These are phyloP conservation scores for Hofmannophila pseudospretella DNA, from an alignment of 2,888 invertebrate species.

Conservation along the genomic window DNA sequence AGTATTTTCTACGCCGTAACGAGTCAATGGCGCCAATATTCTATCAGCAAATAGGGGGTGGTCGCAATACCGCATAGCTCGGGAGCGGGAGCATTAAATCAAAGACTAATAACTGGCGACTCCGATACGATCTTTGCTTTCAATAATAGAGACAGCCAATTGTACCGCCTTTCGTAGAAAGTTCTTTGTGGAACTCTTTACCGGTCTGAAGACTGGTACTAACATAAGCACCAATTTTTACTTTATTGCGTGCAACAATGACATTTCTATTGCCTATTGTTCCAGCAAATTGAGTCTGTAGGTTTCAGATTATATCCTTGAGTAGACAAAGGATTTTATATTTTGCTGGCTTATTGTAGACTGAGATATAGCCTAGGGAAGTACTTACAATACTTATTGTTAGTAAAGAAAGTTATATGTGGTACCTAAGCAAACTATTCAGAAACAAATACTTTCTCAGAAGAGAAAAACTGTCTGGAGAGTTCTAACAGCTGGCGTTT, in stretches of 20 bases:
- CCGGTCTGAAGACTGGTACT: slow-evolving; percentile 39
- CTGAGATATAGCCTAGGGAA: background rate
- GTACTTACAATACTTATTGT: no score
- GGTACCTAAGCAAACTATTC: no score
- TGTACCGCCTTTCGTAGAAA: slow-evolving; percentile 61
- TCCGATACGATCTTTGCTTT: slow-evolving; percentile 68
- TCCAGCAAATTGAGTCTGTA: slow-evolving; percentile 11
- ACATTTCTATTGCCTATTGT: slow-evolving; percentile 56
- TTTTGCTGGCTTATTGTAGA: slow-evolving; percentile 1
- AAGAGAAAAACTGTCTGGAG: no score
- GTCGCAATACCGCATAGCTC: slow-evolving; percentile 39
- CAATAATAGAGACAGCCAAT: slow-evolving; percentile 70
- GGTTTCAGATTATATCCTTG: slow-evolving; percentile 6
- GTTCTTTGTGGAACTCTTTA: slow-evolving; percentile 52
- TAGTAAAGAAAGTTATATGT: no score
- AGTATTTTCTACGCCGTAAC: slow-evolving; percentile 17
- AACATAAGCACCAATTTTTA: slow-evolving; percentile 25
- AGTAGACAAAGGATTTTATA: slow-evolving; percentile 9
- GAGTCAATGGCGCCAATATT: slow-evolving; percentile 37
- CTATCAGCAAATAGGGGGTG: slow-evolving; percentile 59
- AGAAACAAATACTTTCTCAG: no score
- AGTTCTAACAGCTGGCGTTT: no score
- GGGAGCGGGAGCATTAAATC: slow-evolving; percentile 56
- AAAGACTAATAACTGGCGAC: slow-evolving; percentile 65
- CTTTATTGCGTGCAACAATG: slow-evolving; percentile 61